A percentile compares a stretch with the other conserved stretches of the same genome.
Conservation (phyloP, 1,140 invertebrate species). For the Drosophila eugracilis region DNA sequence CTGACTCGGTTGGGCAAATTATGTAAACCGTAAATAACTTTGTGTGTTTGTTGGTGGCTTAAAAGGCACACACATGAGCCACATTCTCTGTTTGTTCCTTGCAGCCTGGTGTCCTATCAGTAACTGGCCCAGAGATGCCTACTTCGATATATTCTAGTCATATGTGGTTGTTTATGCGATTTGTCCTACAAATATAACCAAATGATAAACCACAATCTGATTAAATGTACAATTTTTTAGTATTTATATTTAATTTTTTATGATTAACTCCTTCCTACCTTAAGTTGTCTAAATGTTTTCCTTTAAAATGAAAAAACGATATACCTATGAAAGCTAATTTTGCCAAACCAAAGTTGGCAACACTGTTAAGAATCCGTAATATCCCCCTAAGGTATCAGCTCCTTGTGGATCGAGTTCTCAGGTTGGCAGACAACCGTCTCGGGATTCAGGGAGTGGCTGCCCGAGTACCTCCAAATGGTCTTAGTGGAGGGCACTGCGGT, state of each 20-base stretch:
- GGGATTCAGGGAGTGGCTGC: slow-evolving; percentile 23
- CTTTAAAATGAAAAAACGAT: neutral
- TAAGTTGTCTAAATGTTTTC: too few relatives aligned
- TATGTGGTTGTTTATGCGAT: too few relatives aligned
- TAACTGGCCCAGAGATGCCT: neutral
- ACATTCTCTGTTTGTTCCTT: neutral
- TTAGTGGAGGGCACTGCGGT: slow-evolving; percentile 32
- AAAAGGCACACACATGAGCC: slow-evolving; percentile 4
- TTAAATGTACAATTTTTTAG: too few relatives aligned
- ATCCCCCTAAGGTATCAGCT: slow-evolving; percentile 29
- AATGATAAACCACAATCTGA: too few relatives aligned
- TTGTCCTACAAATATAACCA: too few relatives aligned
- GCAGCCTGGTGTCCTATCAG: neutral
- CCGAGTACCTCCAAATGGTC: slow-evolving; percentile 41
- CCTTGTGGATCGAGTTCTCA: slow-evolving; percentile 14
- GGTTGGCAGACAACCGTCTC: slow-evolving; percentile 41
- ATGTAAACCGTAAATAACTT: slow-evolving; percentile 12
- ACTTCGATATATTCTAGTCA: neutral
- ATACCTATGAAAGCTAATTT: neutral
- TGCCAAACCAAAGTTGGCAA: neutral
- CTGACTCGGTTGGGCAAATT: neutral
- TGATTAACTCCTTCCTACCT: too few relatives aligned
- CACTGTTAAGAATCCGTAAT: slow-evolving; percentile 14
- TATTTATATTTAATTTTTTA: too few relatives aligned
- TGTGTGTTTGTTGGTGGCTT: neutral